phyloP scores from a whole-genome alignment of 2,797 vertebrate species.

The Darevskia mixta region DNA sequence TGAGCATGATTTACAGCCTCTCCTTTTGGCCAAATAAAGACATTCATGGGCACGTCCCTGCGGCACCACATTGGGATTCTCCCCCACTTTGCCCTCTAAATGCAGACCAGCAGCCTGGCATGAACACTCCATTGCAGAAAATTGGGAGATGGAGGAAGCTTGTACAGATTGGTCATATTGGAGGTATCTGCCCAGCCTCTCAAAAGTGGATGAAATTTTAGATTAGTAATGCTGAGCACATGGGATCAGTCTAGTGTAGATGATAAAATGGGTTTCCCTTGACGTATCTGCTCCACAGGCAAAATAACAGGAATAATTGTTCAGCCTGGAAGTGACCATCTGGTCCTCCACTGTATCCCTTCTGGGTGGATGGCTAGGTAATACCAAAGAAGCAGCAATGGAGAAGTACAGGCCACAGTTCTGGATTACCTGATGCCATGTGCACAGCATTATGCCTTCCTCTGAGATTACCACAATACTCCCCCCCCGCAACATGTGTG shows the following conservation, averaged over 20 bases:
- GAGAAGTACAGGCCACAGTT: no score
- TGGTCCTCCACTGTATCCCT: not conserved
- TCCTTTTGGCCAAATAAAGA: constrained; percentile 70
- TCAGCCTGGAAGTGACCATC: not conserved
- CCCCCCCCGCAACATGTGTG: no score
- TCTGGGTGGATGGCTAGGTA: not conserved
- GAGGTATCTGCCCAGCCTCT: not conserved
- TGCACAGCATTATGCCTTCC: no score
- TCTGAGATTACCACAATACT: no score
- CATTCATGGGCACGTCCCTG: constrained; percentile 59
- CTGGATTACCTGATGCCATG: no score
- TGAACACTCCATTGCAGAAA: constrained; percentile 30
- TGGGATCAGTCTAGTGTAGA: not conserved
- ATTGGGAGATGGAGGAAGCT: not conserved
- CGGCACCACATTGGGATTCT: constrained; percentile 74
- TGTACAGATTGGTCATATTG: not conserved
- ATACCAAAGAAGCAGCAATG: no score
- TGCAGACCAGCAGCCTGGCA: fast-evolving
- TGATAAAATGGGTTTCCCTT: not conserved
- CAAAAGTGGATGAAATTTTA: not conserved
- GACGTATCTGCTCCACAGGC: not conserved
- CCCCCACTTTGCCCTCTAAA: constrained; percentile 66
- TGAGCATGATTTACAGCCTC: constrained; percentile 80
- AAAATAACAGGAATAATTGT: not conserved
- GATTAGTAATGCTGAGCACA: not conserved